phyloP scores from a whole-genome alignment of 2,888 invertebrate species.

The Spisula subtruncata region DNA sequence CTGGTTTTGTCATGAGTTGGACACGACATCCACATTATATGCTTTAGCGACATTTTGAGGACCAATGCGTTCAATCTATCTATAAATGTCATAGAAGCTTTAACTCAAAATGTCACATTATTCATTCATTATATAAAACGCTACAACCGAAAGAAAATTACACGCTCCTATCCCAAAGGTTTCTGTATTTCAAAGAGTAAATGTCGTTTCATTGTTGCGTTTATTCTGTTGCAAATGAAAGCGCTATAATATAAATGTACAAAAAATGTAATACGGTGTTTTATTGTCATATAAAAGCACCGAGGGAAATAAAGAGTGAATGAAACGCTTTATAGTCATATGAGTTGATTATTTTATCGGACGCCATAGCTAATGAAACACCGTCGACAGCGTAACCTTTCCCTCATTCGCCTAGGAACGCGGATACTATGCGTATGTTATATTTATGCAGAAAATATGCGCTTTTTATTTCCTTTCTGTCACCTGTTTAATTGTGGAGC shows the following conservation, averaged over 20 bases:
- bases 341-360: too few relatives aligned
- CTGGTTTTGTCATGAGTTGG: background rate
- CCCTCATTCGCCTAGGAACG: background rate
- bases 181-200: too few relatives aligned
- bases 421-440: background rate
- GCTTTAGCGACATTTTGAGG: background rate
- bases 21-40: background rate
- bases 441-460: background rate
- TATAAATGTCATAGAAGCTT: background rate
- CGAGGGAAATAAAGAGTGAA: too few relatives aligned
- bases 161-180: too few relatives aligned
- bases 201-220: too few relatives aligned
- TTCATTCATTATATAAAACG: background rate
- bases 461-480: background rate
- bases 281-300: too few relatives aligned
- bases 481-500: background rate
- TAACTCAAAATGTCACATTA: constrained; percentile 2
- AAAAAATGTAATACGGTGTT: too few relatives aligned
- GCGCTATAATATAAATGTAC: too few relatives aligned
- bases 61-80: background rate
- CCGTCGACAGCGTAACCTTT: background rate
- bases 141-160: too few relatives aligned
- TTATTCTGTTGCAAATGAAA: too few relatives aligned
- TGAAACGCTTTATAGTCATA: too few relatives aligned
- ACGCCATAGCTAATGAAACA: background rate